Conservation (phyloP, 2,888 invertebrate species). For the Drosophila paranaensis region DNA sequence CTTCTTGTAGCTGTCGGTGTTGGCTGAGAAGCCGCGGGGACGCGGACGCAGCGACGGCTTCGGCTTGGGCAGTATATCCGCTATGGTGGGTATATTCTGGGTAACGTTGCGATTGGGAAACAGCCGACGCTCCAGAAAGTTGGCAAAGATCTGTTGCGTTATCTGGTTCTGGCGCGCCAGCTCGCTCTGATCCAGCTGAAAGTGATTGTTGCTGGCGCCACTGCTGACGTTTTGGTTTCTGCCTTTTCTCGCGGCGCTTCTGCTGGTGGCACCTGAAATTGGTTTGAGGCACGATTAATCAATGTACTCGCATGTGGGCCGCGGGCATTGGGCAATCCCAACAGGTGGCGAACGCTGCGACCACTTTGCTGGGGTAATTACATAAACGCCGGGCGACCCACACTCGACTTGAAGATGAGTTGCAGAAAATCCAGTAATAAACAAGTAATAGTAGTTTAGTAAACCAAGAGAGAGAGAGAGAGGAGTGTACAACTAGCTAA, state of each 20-base stretch:
- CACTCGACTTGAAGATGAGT: constrained; percentile 39
- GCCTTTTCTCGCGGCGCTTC: constrained; percentile 13
- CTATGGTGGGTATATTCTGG: constrained; percentile 87
- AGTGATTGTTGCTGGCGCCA: constrained; percentile 28
- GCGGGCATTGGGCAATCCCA: constrained; percentile 47
- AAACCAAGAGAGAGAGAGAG: background rate
- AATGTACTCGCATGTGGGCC: constrained; percentile 59
- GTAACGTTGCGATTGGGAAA: constrained; percentile 87
- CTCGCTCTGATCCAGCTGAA: constrained; percentile 86
- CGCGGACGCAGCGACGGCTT: constrained; percentile 66
- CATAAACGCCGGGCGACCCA: constrained; percentile 58
- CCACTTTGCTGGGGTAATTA: constrained; percentile 50
- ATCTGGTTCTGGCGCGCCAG: constrained; percentile 91
- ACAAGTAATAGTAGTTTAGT: constrained; percentile 11
- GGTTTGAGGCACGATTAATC: constrained; percentile 59
- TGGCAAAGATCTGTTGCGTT: constrained; percentile 91
- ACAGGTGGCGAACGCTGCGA: constrained; percentile 29
- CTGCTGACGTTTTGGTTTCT: constrained; percentile 4
- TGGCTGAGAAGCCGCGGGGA: constrained; percentile 74
- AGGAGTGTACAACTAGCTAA: background rate
- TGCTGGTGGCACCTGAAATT: constrained; percentile 59
- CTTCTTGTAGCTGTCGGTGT: constrained; percentile 48
- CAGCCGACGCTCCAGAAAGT: constrained; percentile 89
- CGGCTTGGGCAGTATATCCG: constrained; percentile 88
- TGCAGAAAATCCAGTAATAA: constrained; percentile 59